phyloP scores from a whole-genome alignment of 2,888 invertebrate genomes.

The Megalurothrips usitatus region DNA sequence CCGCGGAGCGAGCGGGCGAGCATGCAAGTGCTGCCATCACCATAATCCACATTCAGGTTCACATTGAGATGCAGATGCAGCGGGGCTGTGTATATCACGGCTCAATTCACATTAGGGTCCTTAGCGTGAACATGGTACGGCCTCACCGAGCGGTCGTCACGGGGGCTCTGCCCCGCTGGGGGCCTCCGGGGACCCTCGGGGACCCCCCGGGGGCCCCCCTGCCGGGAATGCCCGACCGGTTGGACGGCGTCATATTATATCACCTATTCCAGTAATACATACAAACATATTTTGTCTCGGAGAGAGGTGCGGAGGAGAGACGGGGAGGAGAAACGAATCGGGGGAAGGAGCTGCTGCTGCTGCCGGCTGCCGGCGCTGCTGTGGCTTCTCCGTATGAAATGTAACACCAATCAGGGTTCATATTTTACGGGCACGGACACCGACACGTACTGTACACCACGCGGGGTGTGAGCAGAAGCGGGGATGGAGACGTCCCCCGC shows the following conservation, averaged over 20 bases:
- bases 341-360: neutral
- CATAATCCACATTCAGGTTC: neutral
- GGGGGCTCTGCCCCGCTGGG: neutral
- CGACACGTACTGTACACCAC: neutral
- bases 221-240: neutral
- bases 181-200: neutral
- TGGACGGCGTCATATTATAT: neutral
- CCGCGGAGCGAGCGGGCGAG: too few relatives aligned
- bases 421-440: neutral
- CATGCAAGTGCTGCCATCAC: too few relatives aligned
- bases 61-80: conserved; percentile 15
- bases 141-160: neutral
- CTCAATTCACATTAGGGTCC: conserved; percentile 7
- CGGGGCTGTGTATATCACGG: neutral
- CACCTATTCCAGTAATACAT: conserved; percentile 19
- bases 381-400: neutral
- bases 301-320: neutral
- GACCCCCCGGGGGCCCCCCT: neutral
- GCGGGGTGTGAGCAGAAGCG: neutral
- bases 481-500: neutral
- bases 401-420: conserved; percentile 12
- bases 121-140: neutral
- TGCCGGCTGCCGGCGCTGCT: neutral
- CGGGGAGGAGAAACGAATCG: neutral
- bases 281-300: conserved; percentile 25